Percentiles rank a stretch among this genome's conserved stretches.
These are phyloP conservation scores for Myopa testacea DNA, from an alignment of 2,888 invertebrate genomes.

Conservation along the genomic window DNA sequence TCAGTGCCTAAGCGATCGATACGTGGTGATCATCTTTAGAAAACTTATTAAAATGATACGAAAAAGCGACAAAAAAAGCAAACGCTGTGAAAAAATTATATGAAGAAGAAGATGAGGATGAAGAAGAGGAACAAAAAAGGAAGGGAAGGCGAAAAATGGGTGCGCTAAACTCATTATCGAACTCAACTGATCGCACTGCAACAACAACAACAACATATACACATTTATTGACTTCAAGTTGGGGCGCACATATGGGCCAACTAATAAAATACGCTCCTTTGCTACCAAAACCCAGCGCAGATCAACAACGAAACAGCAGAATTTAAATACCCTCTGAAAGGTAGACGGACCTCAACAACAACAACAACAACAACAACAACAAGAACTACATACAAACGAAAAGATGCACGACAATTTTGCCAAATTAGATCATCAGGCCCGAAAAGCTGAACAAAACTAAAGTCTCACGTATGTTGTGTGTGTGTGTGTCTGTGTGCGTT, in stretches of 20 bases:
- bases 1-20: conserved; percentile 27
- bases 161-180: conserved; percentile 66
- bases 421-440: conserved; percentile 65
- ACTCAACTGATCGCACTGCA: conserved; percentile 60
- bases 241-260: conserved; percentile 55
- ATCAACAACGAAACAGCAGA: conserved; percentile 11
- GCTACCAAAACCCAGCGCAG: conserved; percentile 14
- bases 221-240: conserved; percentile 49
- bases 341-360: conserved; percentile 35
- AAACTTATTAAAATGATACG: conserved; percentile 36
- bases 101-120: background rate
- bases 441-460: conserved; percentile 38
- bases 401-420: conserved; percentile 63
- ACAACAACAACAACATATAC: conserved; percentile 45
- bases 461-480: conserved; percentile 39
- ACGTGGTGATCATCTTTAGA: conserved; percentile 34
- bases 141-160: conserved; percentile 55
- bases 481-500: conserved; percentile 12
- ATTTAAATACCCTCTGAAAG: conserved; percentile 42
- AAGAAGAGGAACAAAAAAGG: background rate
- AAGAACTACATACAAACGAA: conserved; percentile 22
- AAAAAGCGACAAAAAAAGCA: background rate
- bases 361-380: conserved; percentile 41
- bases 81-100: background rate
- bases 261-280: conserved; percentile 38